Base-by-base conservation (phyloP, 2,113 vertebrate genomes). In the human region DNA sequence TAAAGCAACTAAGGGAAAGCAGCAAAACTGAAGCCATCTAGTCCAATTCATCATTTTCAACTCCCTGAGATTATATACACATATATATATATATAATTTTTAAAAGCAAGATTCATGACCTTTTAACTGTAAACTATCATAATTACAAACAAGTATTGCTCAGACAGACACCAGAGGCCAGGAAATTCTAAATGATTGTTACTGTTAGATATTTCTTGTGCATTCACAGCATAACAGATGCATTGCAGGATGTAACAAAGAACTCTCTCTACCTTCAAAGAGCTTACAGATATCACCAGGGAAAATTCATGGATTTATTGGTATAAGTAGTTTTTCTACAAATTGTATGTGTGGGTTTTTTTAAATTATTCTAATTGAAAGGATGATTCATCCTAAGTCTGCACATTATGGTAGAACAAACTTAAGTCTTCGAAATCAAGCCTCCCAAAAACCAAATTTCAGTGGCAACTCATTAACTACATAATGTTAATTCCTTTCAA, bases 81-180 rank as follows among this genome's bases (percentile, higher is more conserved):
- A 12, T 7, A 30, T 52, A 12, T 14, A 45, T 43, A 12, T 17
- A 50, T 85, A 6, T 48, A 16, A 40, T 38, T 79, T 94, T 75
- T 57, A 52, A 18, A 0, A 0, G 2, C 9, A 89, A 17, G 79
- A 10, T 75, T 9, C 2, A 86, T 92, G 43, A 86, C 30, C 40
- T 96, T 95, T 43, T 9, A 92, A 90, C 95, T 52, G 0, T 61
- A 93, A 96, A 72, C 50, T 88, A 93, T 43, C 1, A 10, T 87
- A 93, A 83, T 43, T 75, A 72, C 8, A 79, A 12, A 94, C 38
- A 76, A 9, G 3, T 61, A 27, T 8, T 86, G 12, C 73, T 35
- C n/a, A 78, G 32, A 78, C 6, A 79, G 17, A 90, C 23, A 5
- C 75, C 25, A 90, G 45, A 81, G 14, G 18, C 23, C 72, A 61